Percentiles rank a stretch among this genome's conserved stretches.
These are phyloP conservation scores for Mirounga angustirostris DNA, from an alignment of 2,113 vertebrate species.

Conservation along the genomic window DNA sequence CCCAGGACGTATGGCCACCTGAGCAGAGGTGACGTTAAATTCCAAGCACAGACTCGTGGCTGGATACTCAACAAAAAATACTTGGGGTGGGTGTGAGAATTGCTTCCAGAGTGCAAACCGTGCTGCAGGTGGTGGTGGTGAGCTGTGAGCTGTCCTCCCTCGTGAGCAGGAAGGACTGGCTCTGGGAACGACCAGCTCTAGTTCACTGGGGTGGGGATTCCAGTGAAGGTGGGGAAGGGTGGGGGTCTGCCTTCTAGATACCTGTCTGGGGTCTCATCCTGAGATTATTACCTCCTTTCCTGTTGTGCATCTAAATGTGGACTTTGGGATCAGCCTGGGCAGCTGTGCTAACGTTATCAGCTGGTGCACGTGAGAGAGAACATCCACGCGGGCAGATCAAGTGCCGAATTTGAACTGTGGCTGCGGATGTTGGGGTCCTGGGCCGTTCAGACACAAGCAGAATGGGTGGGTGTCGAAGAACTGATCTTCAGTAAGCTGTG, in stretches of 20 bases:
- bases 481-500: rapidly evolving
- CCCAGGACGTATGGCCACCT: background rate
- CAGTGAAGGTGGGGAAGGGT: background rate
- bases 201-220: background rate
- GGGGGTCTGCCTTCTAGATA: background rate
- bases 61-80: background rate
- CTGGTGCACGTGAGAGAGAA: background rate
- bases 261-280: constrained; percentile 16
- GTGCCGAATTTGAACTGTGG: background rate
- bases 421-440: background rate
- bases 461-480: background rate
- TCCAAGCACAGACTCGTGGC: background rate
- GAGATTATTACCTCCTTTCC: constrained; percentile 26
- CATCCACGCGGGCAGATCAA: background rate
- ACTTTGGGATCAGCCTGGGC: constrained; percentile 36
- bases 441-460: background rate
- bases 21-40: background rate
- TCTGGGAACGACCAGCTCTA: background rate
- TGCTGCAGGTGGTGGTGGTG: background rate
- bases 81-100: background rate
- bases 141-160: background rate
- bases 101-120: background rate
- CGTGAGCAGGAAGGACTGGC: background rate
- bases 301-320: constrained; percentile 53
- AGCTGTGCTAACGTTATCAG: constrained; percentile 54